Conservation (phyloP, 2,797 vertebrate genomes). For the Dryobates pubescens region DNA sequence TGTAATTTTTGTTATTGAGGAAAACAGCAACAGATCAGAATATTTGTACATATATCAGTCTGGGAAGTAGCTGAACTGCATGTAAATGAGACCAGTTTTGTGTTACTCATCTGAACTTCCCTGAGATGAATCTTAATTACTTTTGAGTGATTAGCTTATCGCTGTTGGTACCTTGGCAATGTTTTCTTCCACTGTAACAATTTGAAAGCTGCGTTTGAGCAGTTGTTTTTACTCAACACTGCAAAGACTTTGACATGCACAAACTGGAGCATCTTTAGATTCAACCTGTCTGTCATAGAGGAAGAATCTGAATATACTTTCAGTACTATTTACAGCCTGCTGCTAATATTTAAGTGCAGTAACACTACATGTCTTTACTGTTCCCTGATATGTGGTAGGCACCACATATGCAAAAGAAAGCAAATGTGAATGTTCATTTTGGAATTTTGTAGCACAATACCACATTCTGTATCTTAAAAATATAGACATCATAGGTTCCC, state of each 20-base stretch:
- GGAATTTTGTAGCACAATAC: neutral
- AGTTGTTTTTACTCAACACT: neutral
- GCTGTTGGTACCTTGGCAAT: neutral
- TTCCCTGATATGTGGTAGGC: neutral
- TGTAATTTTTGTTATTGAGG: neutral
- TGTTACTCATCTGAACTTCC: neutral
- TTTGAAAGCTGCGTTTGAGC: neutral
- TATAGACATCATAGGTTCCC: neutral
- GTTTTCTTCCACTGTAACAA: neutral
- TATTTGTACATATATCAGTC: neutral
- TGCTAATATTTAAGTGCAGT: neutral
- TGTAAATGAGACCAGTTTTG: neutral
- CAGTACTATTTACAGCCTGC: neutral
- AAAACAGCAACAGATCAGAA: neutral
- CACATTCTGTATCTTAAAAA: neutral
- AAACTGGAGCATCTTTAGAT: neutral
- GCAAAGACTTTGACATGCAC: neutral
- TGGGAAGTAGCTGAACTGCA: neutral
- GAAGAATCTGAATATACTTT: neutral
- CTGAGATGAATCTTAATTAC: neutral
- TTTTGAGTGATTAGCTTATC: neutral
- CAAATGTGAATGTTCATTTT: neutral
- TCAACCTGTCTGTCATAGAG: neutral
- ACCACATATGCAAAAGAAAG: fast-evolving
- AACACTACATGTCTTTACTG: neutral